phyloP scores from a whole-genome alignment of 1,140 invertebrate species.

The Araneus ventricosus region DNA sequence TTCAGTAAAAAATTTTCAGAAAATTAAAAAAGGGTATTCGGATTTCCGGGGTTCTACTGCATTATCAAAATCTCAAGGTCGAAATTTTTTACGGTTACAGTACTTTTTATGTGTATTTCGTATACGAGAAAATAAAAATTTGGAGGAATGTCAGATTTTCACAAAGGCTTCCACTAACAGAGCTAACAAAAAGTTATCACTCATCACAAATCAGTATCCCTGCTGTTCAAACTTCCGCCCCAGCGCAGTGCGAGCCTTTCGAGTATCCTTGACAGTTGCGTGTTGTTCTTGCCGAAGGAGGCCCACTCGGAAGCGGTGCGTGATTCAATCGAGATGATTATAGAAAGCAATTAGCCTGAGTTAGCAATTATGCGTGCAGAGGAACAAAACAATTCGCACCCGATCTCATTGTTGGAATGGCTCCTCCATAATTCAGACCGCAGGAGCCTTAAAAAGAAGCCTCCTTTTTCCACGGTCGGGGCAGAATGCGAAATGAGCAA shows the following conservation, averaged over 20 bases:
- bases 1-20: no score
- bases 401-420: conserved; percentile 47
- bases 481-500: background rate
- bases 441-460: conserved; percentile 12
- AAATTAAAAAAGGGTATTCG: no score
- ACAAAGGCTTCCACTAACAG: no score
- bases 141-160: no score
- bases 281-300: background rate
- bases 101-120: no score
- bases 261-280: background rate
- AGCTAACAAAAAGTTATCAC: no score
- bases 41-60: no score
- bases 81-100: no score
- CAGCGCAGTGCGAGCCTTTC: background rate
- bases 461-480: background rate
- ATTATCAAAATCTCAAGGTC: no score
- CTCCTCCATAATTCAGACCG: conserved; percentile 55
- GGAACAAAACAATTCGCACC: conserved; percentile 58
- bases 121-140: no score
- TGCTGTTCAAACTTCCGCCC: background rate
- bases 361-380: conserved; percentile 52
- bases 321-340: conserved; percentile 69
- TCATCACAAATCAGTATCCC: no score
- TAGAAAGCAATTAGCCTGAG: conserved; percentile 58
- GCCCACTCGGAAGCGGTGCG: background rate